Conservation (phyloP, 2,113 vertebrate genomes). For the Campylomormyrus numenius region DNA sequence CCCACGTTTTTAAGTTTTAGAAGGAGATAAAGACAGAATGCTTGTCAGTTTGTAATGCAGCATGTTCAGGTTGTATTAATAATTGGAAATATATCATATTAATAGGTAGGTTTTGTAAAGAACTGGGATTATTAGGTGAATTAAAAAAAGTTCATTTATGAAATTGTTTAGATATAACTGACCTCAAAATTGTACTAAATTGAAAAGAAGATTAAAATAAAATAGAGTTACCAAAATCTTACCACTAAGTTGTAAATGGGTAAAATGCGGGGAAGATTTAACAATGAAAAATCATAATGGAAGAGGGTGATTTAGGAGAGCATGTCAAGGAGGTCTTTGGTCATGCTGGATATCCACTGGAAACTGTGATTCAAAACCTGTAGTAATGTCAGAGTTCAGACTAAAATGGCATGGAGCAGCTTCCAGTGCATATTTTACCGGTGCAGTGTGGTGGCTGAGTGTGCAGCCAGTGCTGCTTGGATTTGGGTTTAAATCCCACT, state of each 20-base stretch:
- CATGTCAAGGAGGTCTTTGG: neutral
- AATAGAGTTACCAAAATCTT: neutral
- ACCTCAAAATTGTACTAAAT: neutral
- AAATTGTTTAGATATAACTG: neutral
- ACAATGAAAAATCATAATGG: neutral
- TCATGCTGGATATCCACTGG: neutral
- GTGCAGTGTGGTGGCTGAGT: neutral
- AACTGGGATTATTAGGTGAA: neutral
- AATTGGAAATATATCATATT: neutral
- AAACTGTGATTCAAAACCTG: neutral
- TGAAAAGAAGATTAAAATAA: neutral
- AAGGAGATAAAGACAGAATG: neutral
- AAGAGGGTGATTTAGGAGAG: neutral
- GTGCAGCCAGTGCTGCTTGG: neutral
- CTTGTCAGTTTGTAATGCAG: neutral
- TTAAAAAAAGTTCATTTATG: neutral
- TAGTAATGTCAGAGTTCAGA: neutral
- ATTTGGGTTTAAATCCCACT: neutral
- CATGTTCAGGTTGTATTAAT: neutral
- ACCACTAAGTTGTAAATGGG: neutral
- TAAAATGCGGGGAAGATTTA: neutral
- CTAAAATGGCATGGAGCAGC: neutral
- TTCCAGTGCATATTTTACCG: neutral
- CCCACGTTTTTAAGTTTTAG: neutral
- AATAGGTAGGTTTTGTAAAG: neutral